Percentiles rank a stretch among this genome's conserved stretches.
phyloP scores from a whole-genome alignment of 2,113 vertebrate species.

The Glaucidium brasilianum region DNA sequence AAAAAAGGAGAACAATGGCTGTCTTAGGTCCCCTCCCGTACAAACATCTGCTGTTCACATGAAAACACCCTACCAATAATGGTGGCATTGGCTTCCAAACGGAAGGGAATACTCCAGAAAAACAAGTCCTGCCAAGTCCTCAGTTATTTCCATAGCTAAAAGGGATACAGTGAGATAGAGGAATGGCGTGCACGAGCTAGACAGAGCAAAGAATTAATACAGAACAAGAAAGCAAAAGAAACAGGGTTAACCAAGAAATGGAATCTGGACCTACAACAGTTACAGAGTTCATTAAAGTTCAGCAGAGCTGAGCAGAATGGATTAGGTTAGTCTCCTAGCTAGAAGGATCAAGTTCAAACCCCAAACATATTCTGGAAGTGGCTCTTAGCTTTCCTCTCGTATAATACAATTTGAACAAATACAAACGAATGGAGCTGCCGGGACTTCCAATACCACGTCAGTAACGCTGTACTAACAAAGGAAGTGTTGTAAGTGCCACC shows the following conservation, averaged over 20 bases:
- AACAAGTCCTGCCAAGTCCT: neutral
- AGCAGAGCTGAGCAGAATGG: neutral
- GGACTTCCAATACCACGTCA: neutral
- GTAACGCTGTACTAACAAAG: neutral
- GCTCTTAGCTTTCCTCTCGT: neutral
- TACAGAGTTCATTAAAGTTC: neutral
- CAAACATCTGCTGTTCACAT: neutral
- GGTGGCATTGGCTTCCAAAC: neutral
- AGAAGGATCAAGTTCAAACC: neutral
- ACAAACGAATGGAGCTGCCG: neutral
- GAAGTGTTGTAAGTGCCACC: neutral
- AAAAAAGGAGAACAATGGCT: slow-evolving; percentile 33
- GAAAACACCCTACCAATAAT: neutral
- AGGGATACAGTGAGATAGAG: neutral
- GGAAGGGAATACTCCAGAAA: neutral
- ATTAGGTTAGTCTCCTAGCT: neutral
- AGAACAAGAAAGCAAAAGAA: slow-evolving; percentile 43
- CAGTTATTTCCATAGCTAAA: slow-evolving; percentile 8
- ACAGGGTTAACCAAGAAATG: neutral
- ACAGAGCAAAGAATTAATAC: neutral
- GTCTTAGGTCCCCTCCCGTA: neutral
- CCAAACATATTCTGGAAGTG: neutral
- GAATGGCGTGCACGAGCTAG: neutral
- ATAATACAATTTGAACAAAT: neutral
- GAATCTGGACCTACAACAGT: neutral